A percentile compares a stretch with the other conserved stretches of the same genome.
Conservation (phyloP, 2,888 invertebrate species). For the Julus scandinavius region DNA sequence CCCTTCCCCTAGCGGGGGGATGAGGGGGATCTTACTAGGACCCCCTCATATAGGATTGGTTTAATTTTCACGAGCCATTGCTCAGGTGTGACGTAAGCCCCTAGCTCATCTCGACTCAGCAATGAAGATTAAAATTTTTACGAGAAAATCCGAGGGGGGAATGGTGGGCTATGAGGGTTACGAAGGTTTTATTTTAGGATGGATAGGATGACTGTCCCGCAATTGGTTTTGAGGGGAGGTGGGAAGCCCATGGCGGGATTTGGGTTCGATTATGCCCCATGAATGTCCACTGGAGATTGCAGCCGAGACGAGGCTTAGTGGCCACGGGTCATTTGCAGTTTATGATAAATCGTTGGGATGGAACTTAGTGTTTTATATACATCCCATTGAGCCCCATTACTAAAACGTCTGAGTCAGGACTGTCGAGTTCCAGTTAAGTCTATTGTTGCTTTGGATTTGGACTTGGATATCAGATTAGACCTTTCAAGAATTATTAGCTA, state of each 20-base stretch:
- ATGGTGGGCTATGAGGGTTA: neutral
- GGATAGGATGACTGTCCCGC: conserved; percentile 7
- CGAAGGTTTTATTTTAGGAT: neutral
- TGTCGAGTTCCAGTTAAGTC: neutral
- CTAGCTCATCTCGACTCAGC: neutral
- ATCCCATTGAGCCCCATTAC: conserved; percentile 3
- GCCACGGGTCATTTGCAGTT: neutral
- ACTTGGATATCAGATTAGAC: no score
- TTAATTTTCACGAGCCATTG: neutral
- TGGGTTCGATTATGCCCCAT: neutral
- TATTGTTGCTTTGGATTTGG: no score
- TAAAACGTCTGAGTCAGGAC: neutral
- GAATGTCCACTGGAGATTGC: conserved; percentile 12
- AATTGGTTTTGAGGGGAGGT: neutral
- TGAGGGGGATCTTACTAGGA: no score
- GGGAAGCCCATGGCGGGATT: neutral
- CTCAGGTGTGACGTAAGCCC: conserved; percentile 33
- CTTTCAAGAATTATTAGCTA: no score
- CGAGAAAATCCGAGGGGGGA: neutral
- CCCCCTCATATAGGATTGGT: neutral
- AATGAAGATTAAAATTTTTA: conserved; percentile 18
- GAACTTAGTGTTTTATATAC: neutral
- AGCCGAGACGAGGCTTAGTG: neutral
- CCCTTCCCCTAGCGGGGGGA: neutral
- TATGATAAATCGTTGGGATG: neutral